Evolutionary conservation across 1,140 invertebrate species (phyloP).

Genomic region (Limonius californicus): DNA sequence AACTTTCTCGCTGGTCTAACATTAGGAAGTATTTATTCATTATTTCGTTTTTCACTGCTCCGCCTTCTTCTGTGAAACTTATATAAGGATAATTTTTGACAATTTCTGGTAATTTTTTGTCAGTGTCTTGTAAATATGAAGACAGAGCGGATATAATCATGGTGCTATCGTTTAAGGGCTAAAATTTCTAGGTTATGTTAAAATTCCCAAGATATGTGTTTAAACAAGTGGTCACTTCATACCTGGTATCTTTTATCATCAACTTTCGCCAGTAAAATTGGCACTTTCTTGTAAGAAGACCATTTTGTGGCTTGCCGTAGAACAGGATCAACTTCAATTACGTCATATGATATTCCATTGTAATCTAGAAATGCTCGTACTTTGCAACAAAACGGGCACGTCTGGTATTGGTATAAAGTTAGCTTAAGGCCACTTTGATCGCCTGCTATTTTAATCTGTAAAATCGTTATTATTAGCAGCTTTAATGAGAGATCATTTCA

Average conservation of each 20-base stretch:
- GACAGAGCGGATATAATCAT: conserved; percentile 88
- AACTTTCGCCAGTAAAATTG: conserved; percentile 80
- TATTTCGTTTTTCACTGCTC: conserved; percentile 69
- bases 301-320: conserved; percentile 87
- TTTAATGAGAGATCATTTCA: not conserved
- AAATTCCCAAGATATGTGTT: too few species aligned
- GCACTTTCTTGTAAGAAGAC: conserved; percentile 94
- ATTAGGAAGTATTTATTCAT: conserved; percentile 96
- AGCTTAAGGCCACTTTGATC: conserved; percentile 77
- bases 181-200: conserved; percentile 43
- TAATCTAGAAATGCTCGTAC: conserved; percentile 92
- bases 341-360: conserved; percentile 90
- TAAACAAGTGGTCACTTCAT: conserved; percentile 24
- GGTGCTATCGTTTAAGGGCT: conserved; percentile 90
- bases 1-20: conserved; percentile 48
- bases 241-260: conserved; percentile 68
- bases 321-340: conserved; percentile 96
- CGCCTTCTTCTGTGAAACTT: conserved; percentile 64
- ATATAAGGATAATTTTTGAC: conserved; percentile 77
- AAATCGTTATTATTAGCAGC: too few species aligned
- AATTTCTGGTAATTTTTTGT: conserved; percentile 64
- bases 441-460: conserved; percentile 58
- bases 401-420: conserved; percentile 93
- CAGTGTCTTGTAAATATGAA: conserved; percentile 68
- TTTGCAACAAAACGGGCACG: conserved; percentile 99